Base-by-base conservation (phyloP, 2,113 vertebrate species). In the Haliaeetus leucogaster region DNA sequence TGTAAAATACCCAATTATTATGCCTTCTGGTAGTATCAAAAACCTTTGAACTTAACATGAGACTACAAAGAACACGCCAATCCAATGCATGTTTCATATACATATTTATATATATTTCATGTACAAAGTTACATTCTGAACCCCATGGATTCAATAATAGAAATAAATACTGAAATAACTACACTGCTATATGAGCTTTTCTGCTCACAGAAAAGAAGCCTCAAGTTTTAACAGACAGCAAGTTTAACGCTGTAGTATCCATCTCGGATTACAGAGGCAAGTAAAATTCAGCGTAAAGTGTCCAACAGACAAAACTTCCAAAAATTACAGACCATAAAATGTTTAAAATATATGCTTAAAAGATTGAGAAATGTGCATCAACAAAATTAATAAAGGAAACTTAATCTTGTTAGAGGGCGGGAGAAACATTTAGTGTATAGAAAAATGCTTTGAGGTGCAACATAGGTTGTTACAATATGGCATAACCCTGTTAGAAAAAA, bases 151-250 rank as follows among this genome's bases (percentile, higher is more conserved):
- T 99, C 98, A 98, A 98, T 99, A 98, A 98, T 98, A 98, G 98
- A 99, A 99, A 99, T 99, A 99, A 99, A 99, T 99, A 99, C 99
- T 99, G 99, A 99, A 98, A 98, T 98, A 98, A 99, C 99, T 98
- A 99, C 98, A 98, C 95, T 98, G 98, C 98, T 98, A 98, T 96
- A 95, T 94, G 98, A 98, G 97, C 98, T 95, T 95, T 96, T 90
- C 76, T 89, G 98, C 98, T 98, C 98, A 98, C 96, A 98, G 98
- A 97, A 98, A 96, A 95, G 93, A 98, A 98, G 98, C 97, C 97
- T 98, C 97, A 93, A 96, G 96, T 97, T 97, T 98, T 95, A 96
- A 98, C 97, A 98, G 98, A 98, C 98, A 98, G 98, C 97, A 98
- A 96, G 95, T 98, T 96, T 95, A 96, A 97, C 85, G 97, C 94